These are phyloP conservation scores for Drosophila meridionalis DNA, from an alignment of 2,888 invertebrate species.

Conservation along the genomic window DNA sequence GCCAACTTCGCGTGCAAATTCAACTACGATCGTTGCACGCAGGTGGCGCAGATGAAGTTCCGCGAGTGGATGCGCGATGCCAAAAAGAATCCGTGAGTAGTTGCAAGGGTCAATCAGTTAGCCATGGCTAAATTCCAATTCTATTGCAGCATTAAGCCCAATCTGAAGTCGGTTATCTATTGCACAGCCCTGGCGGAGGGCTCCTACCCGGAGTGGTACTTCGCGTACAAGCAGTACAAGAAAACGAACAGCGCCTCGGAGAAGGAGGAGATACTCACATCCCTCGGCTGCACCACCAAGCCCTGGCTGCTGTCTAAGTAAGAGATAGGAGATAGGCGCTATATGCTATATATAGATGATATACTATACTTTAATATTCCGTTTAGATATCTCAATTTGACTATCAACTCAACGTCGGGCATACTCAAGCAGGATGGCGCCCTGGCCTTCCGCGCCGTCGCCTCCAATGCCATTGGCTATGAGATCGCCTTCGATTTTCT, in stretches of 20 bases:
- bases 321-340: constrained; percentile 38
- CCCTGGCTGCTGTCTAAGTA: constrained; percentile 87
- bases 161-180: constrained; percentile 88
- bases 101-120: background rate
- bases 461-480: constrained; percentile 87
- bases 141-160: constrained; percentile 86
- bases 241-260: constrained; percentile 87
- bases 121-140: background rate
- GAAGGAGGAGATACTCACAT: constrained; percentile 87
- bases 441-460: constrained; percentile 87
- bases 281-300: constrained; percentile 86
- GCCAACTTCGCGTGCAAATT: constrained; percentile 86
- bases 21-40: constrained; percentile 86
- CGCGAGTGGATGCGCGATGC: constrained; percentile 86
- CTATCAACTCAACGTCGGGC: constrained; percentile 85
- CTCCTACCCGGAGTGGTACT: constrained; percentile 89
- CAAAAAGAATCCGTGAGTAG: constrained; percentile 86
- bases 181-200: constrained; percentile 89
- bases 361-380: background rate
- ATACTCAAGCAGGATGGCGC: constrained; percentile 88
- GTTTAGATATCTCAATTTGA: constrained; percentile 86
- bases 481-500: constrained; percentile 87
- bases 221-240: constrained; percentile 86
- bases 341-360: background rate
- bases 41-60: constrained; percentile 85